Base-by-base conservation (phyloP, 1,140 invertebrate species). In the Zaprionus camerounensis region DNA sequence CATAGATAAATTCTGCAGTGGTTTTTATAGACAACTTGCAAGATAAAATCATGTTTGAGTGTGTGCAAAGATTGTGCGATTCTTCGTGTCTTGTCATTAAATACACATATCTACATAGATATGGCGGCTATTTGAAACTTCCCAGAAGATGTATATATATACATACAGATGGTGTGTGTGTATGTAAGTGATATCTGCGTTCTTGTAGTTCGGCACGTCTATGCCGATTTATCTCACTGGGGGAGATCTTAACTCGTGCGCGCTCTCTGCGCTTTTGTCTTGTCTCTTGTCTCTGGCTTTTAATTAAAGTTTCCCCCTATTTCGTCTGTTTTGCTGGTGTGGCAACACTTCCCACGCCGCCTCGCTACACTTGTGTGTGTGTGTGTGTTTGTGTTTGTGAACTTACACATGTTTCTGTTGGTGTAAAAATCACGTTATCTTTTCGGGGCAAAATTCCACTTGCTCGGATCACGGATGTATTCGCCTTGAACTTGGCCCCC, bases 331-430 rank as follows among this genome's bases (percentile, higher is more conserved):
- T 56, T 11, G 26, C 56, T 46, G 15, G 57, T 71, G 59, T 80
- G 81, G 79, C 84, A 85, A 85, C 78, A 70, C 71, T 85, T 85
- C 82, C 82, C 82, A 86, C 82, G 82, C 79, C 68, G 80, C 67
- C 53, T 58, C 34, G 17, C 17, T 57, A 11, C 5, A 3, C n/a
- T 46, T 46, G n/a, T 46, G 6, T 17, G 15, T 41, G 13, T n/a
- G 36, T 38, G 15, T 41, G 38, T 15, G 15, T 5, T 4, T 41
- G n/a, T 44, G 41, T 44, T n/a, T 44, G 65, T 24, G 65, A 58
- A 67, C 41, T 58, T 58, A 34, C 22, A 20, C 31, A 61, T 61
- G 17, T 41, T 61, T 61, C 22, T 71, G 13, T 46, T 46, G 28
- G 61, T 71, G 59, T 71, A 61, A 65, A 64, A 46, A 56, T 76